A percentile compares a stretch with the other conserved stretches of the same genome.
phyloP scores from a whole-genome alignment of 2,888 invertebrate species.

The Auanema freiburgensis region DNA sequence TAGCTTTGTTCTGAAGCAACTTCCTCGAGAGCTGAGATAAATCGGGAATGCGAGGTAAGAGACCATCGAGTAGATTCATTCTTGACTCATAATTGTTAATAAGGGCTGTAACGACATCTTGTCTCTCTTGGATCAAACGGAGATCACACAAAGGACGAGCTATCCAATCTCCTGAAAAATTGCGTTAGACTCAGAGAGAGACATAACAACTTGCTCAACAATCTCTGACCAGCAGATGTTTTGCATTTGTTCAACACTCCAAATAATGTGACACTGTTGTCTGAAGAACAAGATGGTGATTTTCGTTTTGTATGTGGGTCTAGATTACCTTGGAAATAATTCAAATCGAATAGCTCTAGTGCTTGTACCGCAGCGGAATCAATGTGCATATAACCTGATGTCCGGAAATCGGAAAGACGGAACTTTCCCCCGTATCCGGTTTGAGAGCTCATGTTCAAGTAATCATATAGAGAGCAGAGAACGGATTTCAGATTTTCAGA shows the following conservation, averaged over 20 bases:
- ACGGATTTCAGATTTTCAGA: not conserved
- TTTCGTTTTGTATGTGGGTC: not conserved
- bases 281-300: too few relatives aligned
- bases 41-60: constrained; percentile 53
- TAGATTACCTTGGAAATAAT: constrained; percentile 31
- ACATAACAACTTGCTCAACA: constrained; percentile 14
- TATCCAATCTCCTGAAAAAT: constrained; percentile 55
- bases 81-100: constrained; percentile 29
- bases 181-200: not conserved
- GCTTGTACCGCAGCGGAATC: constrained; percentile 51
- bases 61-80: constrained; percentile 33
- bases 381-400: constrained; percentile 48
- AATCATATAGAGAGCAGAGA: constrained; percentile 6
- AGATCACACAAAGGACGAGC: constrained; percentile 53
- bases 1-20: constrained; percentile 30
- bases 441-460: constrained; percentile 16
- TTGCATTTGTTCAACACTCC: constrained; percentile 58
- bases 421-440: constrained; percentile 22
- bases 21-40: constrained; percentile 38
- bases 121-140: constrained; percentile 47
- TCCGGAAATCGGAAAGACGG: constrained; percentile 32
- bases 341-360: constrained; percentile 52
- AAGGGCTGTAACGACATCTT: constrained; percentile 55
- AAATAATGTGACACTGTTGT: constrained; percentile 40
- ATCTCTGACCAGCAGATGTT: constrained; percentile 49